Conservation (phyloP, 92 coral and sea anemone genomes). For the Zoanthus solanderi region DNA sequence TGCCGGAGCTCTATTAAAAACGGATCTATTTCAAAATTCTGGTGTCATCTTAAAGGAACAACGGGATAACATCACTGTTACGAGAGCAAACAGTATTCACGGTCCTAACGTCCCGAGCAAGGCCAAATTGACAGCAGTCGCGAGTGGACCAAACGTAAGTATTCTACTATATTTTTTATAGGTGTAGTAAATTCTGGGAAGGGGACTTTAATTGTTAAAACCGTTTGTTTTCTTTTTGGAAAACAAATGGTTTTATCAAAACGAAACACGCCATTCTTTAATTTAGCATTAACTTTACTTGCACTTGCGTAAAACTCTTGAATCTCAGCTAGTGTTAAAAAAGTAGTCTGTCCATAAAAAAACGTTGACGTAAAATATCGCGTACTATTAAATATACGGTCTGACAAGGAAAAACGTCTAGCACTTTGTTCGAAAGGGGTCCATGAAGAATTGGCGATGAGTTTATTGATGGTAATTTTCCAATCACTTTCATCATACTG, state of each 20-base stretch:
- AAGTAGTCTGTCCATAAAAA: slow-evolving; percentile 11
- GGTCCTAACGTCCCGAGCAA: not conserved
- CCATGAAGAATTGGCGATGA: not conserved
- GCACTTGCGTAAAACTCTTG: not conserved
- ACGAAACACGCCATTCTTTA: slow-evolving; percentile 15
- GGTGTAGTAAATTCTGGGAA: not conserved
- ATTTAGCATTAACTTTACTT: not conserved
- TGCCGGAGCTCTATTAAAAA: not conserved
- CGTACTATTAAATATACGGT: not conserved
- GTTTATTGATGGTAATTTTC: not conserved
- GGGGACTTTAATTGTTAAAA: not conserved
- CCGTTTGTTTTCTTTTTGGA: not conserved
- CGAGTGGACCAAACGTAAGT: slow-evolving; percentile 10
- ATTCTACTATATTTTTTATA: not conserved
- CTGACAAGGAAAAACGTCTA: not conserved
- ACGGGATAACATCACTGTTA: not conserved
- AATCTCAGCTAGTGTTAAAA: not conserved
- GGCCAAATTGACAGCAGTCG: slow-evolving; percentile 13
- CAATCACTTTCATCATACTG: not conserved
- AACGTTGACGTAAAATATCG: not conserved
- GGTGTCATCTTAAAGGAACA: not conserved
- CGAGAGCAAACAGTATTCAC: not conserved
- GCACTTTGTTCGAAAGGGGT: not conserved
- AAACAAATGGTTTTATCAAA: not conserved
- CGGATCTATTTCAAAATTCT: not conserved